Percentiles rank a stretch among this genome's conserved stretches.
Conservation (phyloP, 64 coral and sea anemone species). For the Acropora yongei region DNA sequence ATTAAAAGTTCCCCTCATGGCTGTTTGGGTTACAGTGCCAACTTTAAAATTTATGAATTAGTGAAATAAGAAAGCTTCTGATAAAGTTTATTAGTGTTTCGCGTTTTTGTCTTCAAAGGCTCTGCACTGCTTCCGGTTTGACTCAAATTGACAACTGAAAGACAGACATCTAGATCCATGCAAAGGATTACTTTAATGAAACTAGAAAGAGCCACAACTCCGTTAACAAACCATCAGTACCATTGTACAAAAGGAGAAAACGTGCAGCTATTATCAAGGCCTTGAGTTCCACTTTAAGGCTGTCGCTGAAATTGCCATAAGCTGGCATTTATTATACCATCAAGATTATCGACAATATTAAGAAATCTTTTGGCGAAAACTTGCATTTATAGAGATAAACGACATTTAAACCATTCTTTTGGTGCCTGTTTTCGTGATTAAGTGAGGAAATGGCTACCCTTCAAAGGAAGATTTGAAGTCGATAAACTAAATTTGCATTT, state of each 20-base stretch:
- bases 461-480: not conserved
- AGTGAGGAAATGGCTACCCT: conserved; percentile 18
- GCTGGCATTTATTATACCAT: not conserved
- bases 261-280: not conserved
- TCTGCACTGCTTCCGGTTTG: not conserved
- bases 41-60: too few species aligned
- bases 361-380: not conserved
- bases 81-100: too few species aligned
- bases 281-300: not conserved
- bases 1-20: too few species aligned
- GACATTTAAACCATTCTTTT: too few species aligned
- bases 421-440: too few species aligned
- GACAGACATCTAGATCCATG: not conserved
- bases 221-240: not conserved
- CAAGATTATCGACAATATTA: not conserved
- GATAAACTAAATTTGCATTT: conserved; percentile 42
- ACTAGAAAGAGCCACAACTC: too few species aligned
- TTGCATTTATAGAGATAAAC: too few species aligned
- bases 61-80: too few species aligned
- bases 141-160: not conserved
- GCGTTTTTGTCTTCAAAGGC: not conserved
- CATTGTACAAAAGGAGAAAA: not conserved
- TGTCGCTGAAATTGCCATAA: not conserved
- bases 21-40: too few species aligned
- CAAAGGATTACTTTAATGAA: too few species aligned